Evolutionary conservation across 2,113 vertebrate species (phyloP).

Genomic region (Lagenorhynchus albirostris): DNA sequence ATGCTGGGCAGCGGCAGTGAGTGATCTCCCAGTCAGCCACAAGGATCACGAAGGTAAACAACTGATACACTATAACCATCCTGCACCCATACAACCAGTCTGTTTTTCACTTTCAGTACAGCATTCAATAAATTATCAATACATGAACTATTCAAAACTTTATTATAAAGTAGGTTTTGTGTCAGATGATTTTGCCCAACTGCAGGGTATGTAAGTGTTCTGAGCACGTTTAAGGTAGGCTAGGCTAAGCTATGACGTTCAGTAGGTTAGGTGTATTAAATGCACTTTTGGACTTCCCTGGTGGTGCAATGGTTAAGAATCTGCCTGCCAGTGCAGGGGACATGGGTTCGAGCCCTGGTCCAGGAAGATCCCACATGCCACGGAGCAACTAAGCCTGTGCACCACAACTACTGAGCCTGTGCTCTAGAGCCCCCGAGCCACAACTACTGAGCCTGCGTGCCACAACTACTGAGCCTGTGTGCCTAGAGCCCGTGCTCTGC

Average conservation of each 20-base stretch:
- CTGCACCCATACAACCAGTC: not conserved
- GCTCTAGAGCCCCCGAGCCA: too few species aligned
- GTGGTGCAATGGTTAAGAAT: too few species aligned
- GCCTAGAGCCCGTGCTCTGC: too few species aligned
- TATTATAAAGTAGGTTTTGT: not conserved
- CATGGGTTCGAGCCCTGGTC: too few species aligned
- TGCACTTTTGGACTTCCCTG: not conserved
- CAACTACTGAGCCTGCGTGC: too few species aligned
- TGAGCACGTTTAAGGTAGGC: not conserved
- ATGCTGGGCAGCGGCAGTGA: not conserved
- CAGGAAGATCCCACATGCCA: too few species aligned
- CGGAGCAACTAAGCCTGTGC: too few species aligned
- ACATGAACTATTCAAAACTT: not conserved
- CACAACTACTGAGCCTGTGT: too few species aligned
- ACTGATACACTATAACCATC: not conserved
- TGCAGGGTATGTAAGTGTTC: not conserved
- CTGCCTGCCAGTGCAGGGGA: too few species aligned
- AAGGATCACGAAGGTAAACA: not conserved
- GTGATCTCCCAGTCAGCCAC: not conserved
- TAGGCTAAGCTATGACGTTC: not conserved
- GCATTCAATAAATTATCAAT: not conserved
- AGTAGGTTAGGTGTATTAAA: not conserved
- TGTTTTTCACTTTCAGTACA: not conserved
- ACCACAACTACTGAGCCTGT: too few species aligned
- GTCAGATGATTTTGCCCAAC: not conserved